Evolutionary conservation across 2,113 vertebrate species (phyloP).

Genomic region (Mesembrinibis cayennensis): DNA sequence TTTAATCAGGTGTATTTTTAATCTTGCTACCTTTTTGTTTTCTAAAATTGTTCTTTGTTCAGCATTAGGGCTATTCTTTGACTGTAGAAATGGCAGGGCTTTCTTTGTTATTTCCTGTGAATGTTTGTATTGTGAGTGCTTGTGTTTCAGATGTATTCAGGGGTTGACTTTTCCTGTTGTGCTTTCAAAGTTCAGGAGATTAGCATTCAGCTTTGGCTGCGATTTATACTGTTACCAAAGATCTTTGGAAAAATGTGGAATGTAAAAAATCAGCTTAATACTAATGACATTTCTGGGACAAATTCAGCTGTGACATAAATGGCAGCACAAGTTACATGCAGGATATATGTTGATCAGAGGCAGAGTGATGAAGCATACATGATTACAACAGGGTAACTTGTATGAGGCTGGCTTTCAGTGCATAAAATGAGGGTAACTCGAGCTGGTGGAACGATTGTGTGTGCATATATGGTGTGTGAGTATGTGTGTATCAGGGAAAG

Average conservation of each 20-base stretch:
- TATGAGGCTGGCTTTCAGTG: no score
- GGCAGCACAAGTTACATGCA: not conserved
- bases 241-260: not conserved
- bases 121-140: not conserved
- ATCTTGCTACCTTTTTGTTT: not conserved
- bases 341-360: not conserved
- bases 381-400: not conserved
- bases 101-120: not conserved
- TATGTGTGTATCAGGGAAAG: no score
- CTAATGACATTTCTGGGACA: not conserved
- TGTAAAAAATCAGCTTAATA: not conserved
- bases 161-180: not conserved
- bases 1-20: no score
- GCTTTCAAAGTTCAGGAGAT: slow-evolving; percentile 45
- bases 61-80: not conserved
- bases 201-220: not conserved
- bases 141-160: not conserved
- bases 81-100: not conserved
- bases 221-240: not conserved
- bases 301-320: not conserved
- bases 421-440: no score
- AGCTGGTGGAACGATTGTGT: no score
- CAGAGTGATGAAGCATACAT: not conserved
- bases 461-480: no score
- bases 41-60: not conserved